Base-by-base conservation (phyloP, 2,888 invertebrate species). In the Apodemia hepburni region DNA sequence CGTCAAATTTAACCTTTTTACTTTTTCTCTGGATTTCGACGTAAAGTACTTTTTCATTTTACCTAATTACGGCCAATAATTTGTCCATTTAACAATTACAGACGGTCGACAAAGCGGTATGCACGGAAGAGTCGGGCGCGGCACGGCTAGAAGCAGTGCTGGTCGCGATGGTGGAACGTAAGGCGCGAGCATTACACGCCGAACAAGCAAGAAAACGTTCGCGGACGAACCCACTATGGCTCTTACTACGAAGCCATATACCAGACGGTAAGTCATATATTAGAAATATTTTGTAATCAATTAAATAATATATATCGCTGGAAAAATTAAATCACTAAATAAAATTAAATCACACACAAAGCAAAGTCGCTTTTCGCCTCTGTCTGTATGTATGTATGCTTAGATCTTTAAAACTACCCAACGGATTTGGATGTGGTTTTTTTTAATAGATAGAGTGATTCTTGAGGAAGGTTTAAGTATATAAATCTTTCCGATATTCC, bases 31-130 rank as follows among this genome's bases (percentile, higher is more conserved):
- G 9, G 3, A 2, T 11, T 38, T 3, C 12, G 38, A 2, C 38
- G 12, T 12, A 12, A 42, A 3, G 5, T 42, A 42, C n/a, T 42
- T 5, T 3, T 42, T 15, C 5, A 5, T 2, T 42, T 11, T 42
- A 38, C 38, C 45, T n/a, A 7, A 45, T 15, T 8, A 3, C n/a
- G 7, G 1, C 7, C 6, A 17, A 3, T 45, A 0, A 45, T 45
- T 45, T 45, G n/a, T 45, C n/a, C n/a, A n/a, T 45, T 7, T 51
- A 61, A 64, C 27, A 35, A 59, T 82, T 83, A 0, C 82, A 90
- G 91, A 89, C 88, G 87, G 94, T 93, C 79, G 95, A 95, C 92
- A 95, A 94, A 85, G 93, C 95, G 74, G 95, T 95, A 72, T 95
- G 95, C 78, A 95, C 95, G 73, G 95, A 95, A 85, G 94, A 94